Percentiles rank a stretch among this genome's conserved stretches.
Evolutionary conservation across 2,888 invertebrate species (phyloP).

Genomic region (Troides oblongomaculatus): DNA sequence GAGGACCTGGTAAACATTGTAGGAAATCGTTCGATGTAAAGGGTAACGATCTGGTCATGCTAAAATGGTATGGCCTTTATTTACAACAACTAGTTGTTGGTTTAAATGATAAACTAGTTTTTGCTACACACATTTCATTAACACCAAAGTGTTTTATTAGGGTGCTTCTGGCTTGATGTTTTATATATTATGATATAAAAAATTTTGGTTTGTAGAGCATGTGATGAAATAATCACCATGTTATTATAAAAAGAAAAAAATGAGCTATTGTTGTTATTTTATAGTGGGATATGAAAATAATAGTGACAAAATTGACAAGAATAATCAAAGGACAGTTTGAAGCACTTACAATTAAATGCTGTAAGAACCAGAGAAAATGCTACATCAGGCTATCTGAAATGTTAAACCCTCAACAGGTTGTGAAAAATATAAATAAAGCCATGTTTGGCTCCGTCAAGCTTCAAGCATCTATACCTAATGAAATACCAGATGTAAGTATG

Average conservation of each 20-base stretch:
- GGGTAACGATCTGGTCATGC: no score
- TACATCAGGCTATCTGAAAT: constrained; percentile 50
- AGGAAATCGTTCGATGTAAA: no score
- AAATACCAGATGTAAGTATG: constrained; percentile 53
- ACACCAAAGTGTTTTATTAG: no score
- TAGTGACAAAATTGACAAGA: constrained; percentile 38
- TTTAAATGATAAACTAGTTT: no score
- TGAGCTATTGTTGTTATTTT: constrained; percentile 30
- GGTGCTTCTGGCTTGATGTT: no score
- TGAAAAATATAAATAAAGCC: constrained; percentile 38
- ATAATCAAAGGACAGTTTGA: constrained; percentile 47
- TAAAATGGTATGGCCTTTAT: no score
- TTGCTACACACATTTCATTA: no score
- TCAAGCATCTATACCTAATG: constrained; percentile 44
- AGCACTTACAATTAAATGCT: constrained; percentile 42
- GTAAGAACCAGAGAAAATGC: constrained; percentile 31
- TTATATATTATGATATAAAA: no score
- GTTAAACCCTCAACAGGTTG: constrained; percentile 44
- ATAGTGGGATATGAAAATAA: constrained; percentile 39
- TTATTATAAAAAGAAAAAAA: no score
- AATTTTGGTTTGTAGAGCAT: background rate
- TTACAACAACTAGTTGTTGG: no score
- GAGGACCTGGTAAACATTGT: no score
- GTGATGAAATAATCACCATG: background rate
- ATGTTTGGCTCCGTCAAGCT: constrained; percentile 32